Percentiles rank a stretch among this genome's conserved stretches.
phyloP scores from a whole-genome alignment of 2,888 invertebrate genomes.

The Brachyptera risi region DNA sequence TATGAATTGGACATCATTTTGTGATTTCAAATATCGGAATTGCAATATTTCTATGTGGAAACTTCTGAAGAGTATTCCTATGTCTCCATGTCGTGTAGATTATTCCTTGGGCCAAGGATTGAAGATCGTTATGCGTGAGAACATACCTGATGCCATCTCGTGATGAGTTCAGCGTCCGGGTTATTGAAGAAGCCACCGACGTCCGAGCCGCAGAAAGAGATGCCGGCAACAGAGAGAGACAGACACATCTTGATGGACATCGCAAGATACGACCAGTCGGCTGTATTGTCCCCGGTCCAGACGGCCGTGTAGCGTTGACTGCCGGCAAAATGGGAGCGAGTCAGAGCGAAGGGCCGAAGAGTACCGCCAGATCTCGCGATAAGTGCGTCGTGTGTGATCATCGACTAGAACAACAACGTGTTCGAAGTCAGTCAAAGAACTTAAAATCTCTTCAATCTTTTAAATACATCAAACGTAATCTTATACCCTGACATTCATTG shows the following conservation, averaged over 20 bases:
- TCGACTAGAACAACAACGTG: slow-evolving; percentile 48
- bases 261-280: slow-evolving; percentile 90
- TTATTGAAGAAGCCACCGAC: slow-evolving; percentile 98
- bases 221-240: slow-evolving; percentile 77
- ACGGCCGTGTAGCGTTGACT: slow-evolving; percentile 86
- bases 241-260: slow-evolving; percentile 90
- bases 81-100: too few relatives aligned
- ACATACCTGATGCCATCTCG: slow-evolving; percentile 89
- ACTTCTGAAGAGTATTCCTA: too few relatives aligned
- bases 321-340: slow-evolving; percentile 87
- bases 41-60: too few relatives aligned
- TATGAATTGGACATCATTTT: too few relatives aligned
- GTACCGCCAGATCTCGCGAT: slow-evolving; percentile 57
- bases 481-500: too few relatives aligned
- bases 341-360: slow-evolving; percentile 86
- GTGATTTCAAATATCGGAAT: too few relatives aligned
- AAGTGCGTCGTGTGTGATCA: slow-evolving; percentile 59
- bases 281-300: slow-evolving; percentile 98
- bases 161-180: slow-evolving; percentile 85
- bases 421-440: too few relatives aligned
- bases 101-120: too few relatives aligned
- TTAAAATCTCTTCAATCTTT: too few relatives aligned
- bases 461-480: too few relatives aligned
- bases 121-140: too few relatives aligned
- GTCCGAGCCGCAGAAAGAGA: slow-evolving; percentile 93